These are phyloP conservation scores for Fundulus diaphanus DNA, from an alignment of 2,797 vertebrate genomes.

Conservation along the genomic window DNA sequence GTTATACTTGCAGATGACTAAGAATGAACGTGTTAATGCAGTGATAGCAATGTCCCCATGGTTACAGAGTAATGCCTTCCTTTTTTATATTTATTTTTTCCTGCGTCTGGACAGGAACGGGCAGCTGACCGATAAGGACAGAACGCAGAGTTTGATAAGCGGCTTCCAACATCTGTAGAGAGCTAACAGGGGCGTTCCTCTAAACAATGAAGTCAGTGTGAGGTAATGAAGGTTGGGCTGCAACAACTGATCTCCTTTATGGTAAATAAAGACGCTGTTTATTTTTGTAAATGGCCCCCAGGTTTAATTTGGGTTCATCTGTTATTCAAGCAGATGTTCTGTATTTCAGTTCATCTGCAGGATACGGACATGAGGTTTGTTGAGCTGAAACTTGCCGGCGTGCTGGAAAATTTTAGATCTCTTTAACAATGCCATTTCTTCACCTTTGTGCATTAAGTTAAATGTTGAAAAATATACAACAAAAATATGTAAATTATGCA, in stretches of 20 bases:
- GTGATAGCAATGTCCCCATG: no score
- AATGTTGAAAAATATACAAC: background rate
- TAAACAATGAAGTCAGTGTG: constrained; percentile 4
- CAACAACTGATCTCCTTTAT: background rate
- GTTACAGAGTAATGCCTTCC: no score
- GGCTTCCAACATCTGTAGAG: background rate
- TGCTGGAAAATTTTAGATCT: no score
- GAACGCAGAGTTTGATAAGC: background rate
- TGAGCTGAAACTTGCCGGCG: no score
- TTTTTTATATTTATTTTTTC: no score
- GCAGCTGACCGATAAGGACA: background rate
- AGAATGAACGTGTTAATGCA: background rate
- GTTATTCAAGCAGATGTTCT: background rate
- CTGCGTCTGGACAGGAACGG: background rate
- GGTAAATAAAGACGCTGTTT: background rate
- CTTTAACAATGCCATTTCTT: no score
- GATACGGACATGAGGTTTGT: background rate
- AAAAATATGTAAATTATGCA: background rate
- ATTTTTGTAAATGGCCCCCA: no score
- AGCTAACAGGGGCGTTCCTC: background rate
- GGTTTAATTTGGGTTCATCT: constrained; percentile 3
- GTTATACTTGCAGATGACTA: background rate
- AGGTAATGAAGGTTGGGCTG: background rate
- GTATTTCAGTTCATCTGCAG: background rate
- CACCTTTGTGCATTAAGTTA: no score